Base-by-base conservation (phyloP, 2,113 vertebrate species). In the Protomyctophum bolini region DNA sequence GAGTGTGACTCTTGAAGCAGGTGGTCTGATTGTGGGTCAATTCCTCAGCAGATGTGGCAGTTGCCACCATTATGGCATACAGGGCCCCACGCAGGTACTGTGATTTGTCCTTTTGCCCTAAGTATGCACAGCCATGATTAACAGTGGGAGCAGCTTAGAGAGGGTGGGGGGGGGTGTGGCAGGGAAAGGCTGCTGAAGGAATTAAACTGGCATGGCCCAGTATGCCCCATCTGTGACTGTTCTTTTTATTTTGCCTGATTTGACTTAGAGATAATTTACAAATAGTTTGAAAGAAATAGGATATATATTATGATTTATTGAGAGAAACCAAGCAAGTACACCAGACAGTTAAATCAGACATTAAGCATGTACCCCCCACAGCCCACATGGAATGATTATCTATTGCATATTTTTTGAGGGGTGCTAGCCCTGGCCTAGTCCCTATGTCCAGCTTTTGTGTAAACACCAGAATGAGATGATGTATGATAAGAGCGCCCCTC, bases 1-100 rank as follows among this genome's bases (percentile, higher is more conserved):
- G 73, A 58, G 8, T 75, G 47, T 55, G 48, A 59, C 58, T 60
- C 10, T 46, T 60, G 76, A 72, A 86, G 70, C 79, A 83, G 84
- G 81, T 77, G 76, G 71, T 66, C 21, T 21, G 67, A 65, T 76
- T 68, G 21, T 33, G 66, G 12, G 57, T 33, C 15, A 54, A 33
- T 54, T 62, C 58, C 15, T 62, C 12, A 46, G 15, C 50, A 47
- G 72, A 78, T 56, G 76, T 68, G 76, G 78, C 14, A 58, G 48
- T 5, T 0, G 46, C 47, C 33, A 15, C 63, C 60, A 41, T 71
- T 66, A 65, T 76, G 64, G 56, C 63, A 73, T 56, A 21, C 21
- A 21, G 21, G 21, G 68, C 77, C 79, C 77, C 72, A 21, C 21
- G 21, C 75, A 73, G 69, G 72, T 72, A 21, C 55, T 68, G 58